phyloP scores from a whole-genome alignment of 1,140 invertebrate genomes.

The Vollenhovia emeryi region DNA sequence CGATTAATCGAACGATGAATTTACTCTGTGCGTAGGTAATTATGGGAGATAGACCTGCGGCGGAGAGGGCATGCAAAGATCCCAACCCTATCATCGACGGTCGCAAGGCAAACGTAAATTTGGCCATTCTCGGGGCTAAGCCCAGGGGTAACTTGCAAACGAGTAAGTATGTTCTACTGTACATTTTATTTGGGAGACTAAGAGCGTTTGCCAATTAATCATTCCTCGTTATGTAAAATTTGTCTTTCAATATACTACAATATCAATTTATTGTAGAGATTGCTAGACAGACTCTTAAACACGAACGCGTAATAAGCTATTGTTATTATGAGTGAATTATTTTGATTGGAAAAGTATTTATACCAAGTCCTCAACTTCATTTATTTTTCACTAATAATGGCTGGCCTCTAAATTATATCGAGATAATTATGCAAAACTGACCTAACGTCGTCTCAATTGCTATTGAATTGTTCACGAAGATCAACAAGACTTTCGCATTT shows the following conservation, averaged over 20 bases:
- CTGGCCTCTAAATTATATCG: neutral
- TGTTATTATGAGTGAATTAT: neutral
- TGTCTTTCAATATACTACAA: neutral
- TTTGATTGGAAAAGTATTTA: neutral
- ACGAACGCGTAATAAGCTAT: neutral
- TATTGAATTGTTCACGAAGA: conserved; percentile 3
- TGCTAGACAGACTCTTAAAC: neutral
- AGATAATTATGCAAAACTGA: neutral
- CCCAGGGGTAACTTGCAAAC: conserved; percentile 94
- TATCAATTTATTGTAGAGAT: neutral
- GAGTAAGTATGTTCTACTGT: conserved; percentile 86
- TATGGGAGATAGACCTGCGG: conserved; percentile 97
- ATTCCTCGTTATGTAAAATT: neutral
- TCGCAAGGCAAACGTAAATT: conserved; percentile 98
- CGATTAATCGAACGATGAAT: conserved; percentile 47
- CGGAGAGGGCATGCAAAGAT: conserved; percentile 98
- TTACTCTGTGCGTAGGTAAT: conserved; percentile 91
- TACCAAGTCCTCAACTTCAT: neutral
- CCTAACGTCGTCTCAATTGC: neutral
- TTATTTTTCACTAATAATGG: neutral
- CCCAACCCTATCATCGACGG: conserved; percentile 99
- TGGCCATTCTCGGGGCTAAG: conserved; percentile 98
- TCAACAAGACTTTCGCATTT: neutral
- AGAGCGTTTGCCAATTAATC: neutral
- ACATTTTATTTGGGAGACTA: neutral